Conservation (phyloP, 2,797 vertebrate species). For the Bufotes viridis region DNA sequence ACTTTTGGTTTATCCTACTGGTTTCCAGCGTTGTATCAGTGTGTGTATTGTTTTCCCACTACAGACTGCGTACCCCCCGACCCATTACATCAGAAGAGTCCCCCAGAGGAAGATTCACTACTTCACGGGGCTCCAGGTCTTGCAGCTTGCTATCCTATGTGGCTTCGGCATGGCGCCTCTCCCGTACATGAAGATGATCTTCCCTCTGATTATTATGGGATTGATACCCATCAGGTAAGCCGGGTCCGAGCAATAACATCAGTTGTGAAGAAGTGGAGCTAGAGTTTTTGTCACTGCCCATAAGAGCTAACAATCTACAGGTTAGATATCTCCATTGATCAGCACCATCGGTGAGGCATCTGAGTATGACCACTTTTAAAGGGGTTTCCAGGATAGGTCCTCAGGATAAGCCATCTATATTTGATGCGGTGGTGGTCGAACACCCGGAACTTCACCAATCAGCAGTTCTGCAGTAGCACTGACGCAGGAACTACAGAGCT, state of each 20-base stretch:
- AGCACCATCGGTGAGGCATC: too few relatives aligned
- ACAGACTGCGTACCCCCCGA: constrained; percentile 95
- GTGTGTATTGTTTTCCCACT: neutral
- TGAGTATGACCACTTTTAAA: too few relatives aligned
- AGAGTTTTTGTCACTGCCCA: neutral
- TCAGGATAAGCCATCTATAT: too few relatives aligned
- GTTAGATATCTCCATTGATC: too few relatives aligned
- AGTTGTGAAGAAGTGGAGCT: neutral
- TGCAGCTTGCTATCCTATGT: constrained; percentile 94
- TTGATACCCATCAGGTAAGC: constrained; percentile 95
- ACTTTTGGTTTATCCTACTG: too few relatives aligned
- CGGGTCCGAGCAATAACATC: neutral
- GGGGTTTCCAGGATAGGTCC: too few relatives aligned
- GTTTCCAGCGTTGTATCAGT: neutral
- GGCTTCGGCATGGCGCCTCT: constrained; percentile 94
- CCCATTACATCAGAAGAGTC: constrained; percentile 96
- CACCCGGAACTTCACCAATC: too few relatives aligned
- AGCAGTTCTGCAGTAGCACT: too few relatives aligned
- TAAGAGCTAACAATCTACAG: neutral
- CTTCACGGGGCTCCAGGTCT: constrained; percentile 96
- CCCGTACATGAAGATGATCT: constrained; percentile 99
- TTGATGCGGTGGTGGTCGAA: too few relatives aligned
- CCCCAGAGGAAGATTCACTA: constrained; percentile 99
- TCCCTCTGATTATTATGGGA: constrained; percentile 95
- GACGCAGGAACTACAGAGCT: too few relatives aligned